A percentile compares a stretch with the other conserved stretches of the same genome.
Conservation (phyloP, 2,888 invertebrate species). For the Lutraria lutraria region DNA sequence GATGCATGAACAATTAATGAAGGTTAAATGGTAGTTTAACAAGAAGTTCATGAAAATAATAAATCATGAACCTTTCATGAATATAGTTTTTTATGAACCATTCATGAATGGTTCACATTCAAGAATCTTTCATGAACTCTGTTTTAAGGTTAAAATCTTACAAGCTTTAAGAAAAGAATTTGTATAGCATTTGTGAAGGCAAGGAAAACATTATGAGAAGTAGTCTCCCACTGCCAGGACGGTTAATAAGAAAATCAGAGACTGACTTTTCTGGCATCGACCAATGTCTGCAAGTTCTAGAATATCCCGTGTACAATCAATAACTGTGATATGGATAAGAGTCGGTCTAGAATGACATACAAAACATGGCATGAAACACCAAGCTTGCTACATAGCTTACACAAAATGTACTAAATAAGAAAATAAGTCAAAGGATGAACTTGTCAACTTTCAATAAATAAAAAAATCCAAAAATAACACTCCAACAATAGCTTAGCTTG, state of each 20-base stretch:
- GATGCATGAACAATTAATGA: too few relatives aligned
- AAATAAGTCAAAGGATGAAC: neutral
- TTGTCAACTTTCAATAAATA: neutral
- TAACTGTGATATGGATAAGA: constrained; percentile 2
- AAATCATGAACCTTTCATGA: too few relatives aligned
- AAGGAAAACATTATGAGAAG: neutral
- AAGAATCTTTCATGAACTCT: too few relatives aligned
- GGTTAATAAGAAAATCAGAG: constrained; percentile 11
- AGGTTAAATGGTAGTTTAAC: too few relatives aligned
- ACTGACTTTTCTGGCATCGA: neutral
- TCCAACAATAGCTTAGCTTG: neutral
- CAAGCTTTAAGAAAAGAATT: neutral
- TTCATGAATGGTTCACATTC: too few relatives aligned
- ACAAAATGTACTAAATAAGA: neutral
- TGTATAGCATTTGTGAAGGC: neutral
- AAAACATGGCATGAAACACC: neutral
- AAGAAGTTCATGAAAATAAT: too few relatives aligned
- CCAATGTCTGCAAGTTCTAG: constrained; percentile 13
- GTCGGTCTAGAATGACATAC: neutral
- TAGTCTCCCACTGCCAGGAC: neutral
- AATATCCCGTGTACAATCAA: constrained; percentile 14
- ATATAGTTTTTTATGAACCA: too few relatives aligned
- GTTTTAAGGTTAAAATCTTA: too few relatives aligned
- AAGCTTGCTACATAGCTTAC: neutral
- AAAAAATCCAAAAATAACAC: neutral